Percentiles rank a stretch among this genome's conserved stretches.
These are phyloP conservation scores for Aethina tumida DNA, from an alignment of 1,140 invertebrate species.

Conservation along the genomic window DNA sequence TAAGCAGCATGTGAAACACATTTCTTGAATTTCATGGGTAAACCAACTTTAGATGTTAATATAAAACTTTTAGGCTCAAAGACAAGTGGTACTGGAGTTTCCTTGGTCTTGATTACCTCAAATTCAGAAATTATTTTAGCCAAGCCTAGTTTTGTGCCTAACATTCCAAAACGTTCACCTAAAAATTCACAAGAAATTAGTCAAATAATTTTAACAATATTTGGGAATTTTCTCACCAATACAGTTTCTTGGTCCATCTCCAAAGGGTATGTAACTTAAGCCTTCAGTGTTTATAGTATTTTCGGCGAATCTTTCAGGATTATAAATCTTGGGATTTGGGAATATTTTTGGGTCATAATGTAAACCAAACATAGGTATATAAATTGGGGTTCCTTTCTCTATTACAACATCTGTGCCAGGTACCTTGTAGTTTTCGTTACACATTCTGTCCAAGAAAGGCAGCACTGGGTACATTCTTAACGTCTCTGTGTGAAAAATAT, in stretches of 20 bases:
- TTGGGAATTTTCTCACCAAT: constrained; percentile 6
- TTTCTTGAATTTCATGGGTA: constrained; percentile 10
- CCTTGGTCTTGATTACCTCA: constrained; percentile 9
- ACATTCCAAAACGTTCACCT: constrained; percentile 36
- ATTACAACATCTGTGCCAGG: constrained; percentile 28
- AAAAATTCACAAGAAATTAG: constrained; percentile 7
- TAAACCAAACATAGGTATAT: constrained; percentile 31
- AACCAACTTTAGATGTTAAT: constrained; percentile 6
- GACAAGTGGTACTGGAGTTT: constrained; percentile 7
- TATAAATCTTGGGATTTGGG: constrained; percentile 45
- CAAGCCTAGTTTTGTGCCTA: constrained; percentile 38
- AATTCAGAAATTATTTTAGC: constrained; percentile 34
- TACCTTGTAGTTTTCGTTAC: constrained; percentile 28
- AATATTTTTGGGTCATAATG: constrained; percentile 42
- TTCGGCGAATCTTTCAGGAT: constrained; percentile 40
- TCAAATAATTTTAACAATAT: background rate
- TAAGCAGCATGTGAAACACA: background rate
- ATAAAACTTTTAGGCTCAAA: constrained; percentile 21
- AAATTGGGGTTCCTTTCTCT: constrained; percentile 33
- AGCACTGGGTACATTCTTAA: constrained; percentile 39
- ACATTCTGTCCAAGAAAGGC: constrained; percentile 25
- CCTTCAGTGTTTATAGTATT: constrained; percentile 34
- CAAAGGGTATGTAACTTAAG: constrained; percentile 47
- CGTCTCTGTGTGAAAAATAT: constrained; percentile 32
- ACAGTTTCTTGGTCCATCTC: constrained; percentile 38